Base-by-base conservation (phyloP, 2,113 vertebrate genomes). In the Nothocercus nigrocapillus region DNA sequence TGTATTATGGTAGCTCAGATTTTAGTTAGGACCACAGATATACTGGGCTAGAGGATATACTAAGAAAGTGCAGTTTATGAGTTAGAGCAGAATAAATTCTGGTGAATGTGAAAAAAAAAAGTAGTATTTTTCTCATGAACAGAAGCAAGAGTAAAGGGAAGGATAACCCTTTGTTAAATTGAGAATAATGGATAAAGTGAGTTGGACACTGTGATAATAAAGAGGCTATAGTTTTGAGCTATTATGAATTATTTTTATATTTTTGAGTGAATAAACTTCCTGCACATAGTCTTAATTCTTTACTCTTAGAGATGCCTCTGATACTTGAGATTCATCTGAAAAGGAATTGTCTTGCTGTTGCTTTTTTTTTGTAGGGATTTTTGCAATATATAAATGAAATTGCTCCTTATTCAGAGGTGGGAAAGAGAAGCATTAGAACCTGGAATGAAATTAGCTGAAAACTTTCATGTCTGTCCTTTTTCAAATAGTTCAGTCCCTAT, bases 381-480 rank as follows among this genome's bases (percentile, higher is more conserved):
- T 76, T 4, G 30, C 62, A 24, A 83, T 4, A 12, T 22, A 69
- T 51, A 74, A 66, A 42, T 75, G 75, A 63, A 22, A 19, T 2
- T n/a, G 34, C 9, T 59, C 8, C 3, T 1, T 1, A 5, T 40
- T 63, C 11, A 63, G 15, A 56, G 13, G 3, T 54, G 13, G 36
- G 27, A 75, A 85, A 59, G 4, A 36, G 13, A 7, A 2, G 2
- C 7, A 68, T 63, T 87, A 63, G 2, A 22, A 87, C 27, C 11
- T 54, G n/a, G 38, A 82, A 59, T 19, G 1, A 4, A 75, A 82
- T 72, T 85, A 79, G 7, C n/a, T 85, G 30, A 4, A 24, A 84
- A 72, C 5, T 5, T 44, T 5, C 36, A 72, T 89, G 89, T 63
- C 13, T 84, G 25, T 25, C 45, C 2, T 40, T 87, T 87, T 27